Conservation (phyloP, 2,888 invertebrate genomes). For the Cryptosula pallasiana region DNA sequence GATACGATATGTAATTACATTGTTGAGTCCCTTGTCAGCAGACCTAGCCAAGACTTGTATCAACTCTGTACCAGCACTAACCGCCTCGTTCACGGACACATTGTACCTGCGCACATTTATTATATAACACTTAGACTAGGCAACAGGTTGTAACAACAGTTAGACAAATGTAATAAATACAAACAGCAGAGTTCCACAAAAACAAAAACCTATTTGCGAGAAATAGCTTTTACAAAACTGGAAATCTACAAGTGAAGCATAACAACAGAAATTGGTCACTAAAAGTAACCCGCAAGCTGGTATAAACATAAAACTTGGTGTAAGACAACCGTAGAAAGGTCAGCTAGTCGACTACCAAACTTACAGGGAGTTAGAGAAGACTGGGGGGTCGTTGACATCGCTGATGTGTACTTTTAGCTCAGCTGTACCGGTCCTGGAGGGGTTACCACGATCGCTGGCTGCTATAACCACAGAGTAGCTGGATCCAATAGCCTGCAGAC, state of each 20-base stretch:
- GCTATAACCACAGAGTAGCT: slow-evolving; percentile 74
- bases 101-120: slow-evolving; percentile 64
- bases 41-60: slow-evolving; percentile 82
- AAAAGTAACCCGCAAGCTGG: too few species aligned
- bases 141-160: too few species aligned
- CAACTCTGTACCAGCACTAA: slow-evolving; percentile 73
- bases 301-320: too few species aligned
- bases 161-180: too few species aligned
- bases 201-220: too few species aligned
- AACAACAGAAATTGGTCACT: too few species aligned
- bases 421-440: neutral
- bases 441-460: slow-evolving; percentile 66
- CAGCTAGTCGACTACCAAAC: too few species aligned
- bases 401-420: slow-evolving; percentile 58
- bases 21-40: slow-evolving; percentile 86
- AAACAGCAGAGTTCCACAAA: too few species aligned
- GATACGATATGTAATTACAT: slow-evolving; percentile 75
- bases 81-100: slow-evolving; percentile 69
- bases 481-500: slow-evolving; percentile 59
- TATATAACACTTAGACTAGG: too few species aligned
- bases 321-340: neutral
- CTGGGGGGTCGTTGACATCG: slow-evolving; percentile 90
- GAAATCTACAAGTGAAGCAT: too few species aligned
- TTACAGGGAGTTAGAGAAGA: slow-evolving; percentile 60
- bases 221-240: too few species aligned